Evolutionary conservation across 2,113 vertebrate genomes (phyloP).

Genomic region (Saguinus midas): DNA sequence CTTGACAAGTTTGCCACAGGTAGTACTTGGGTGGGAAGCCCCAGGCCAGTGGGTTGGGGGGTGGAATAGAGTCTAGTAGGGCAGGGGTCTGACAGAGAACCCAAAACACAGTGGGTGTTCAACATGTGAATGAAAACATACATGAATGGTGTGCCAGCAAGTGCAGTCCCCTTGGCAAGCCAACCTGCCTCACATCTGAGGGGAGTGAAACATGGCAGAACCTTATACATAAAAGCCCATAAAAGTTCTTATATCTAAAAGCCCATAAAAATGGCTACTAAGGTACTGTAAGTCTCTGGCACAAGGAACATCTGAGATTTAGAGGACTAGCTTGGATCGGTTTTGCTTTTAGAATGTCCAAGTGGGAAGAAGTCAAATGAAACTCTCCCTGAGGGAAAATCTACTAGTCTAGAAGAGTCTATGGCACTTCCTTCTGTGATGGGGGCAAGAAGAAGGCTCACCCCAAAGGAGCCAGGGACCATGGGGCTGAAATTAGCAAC

Average conservation of each 20-base stretch:
- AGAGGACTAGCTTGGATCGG: background rate
- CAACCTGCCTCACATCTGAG: background rate
- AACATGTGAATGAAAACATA: background rate
- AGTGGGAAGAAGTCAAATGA: background rate
- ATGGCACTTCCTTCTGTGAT: background rate
- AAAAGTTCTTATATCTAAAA: background rate
- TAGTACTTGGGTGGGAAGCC: background rate
- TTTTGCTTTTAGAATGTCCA: background rate
- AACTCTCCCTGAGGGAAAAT: background rate
- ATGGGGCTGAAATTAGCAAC: background rate
- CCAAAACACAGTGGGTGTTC: background rate
- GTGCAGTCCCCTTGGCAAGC: fast-evolving
- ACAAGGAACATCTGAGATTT: background rate
- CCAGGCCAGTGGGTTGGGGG: fast-evolving
- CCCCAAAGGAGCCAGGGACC: background rate
- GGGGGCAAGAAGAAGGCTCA: background rate
- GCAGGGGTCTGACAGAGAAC: background rate
- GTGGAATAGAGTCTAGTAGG: background rate
- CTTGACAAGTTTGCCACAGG: background rate
- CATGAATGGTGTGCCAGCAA: too few relatives aligned
- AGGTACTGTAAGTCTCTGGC: background rate
- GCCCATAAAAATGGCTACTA: too few relatives aligned
- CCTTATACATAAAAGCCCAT: background rate
- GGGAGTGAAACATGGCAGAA: background rate
- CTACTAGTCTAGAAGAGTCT: background rate